A percentile compares a stretch with the other conserved stretches of the same genome.
Evolutionary conservation across 2,888 invertebrate species (phyloP).

Genomic region (Litoditis marina): DNA sequence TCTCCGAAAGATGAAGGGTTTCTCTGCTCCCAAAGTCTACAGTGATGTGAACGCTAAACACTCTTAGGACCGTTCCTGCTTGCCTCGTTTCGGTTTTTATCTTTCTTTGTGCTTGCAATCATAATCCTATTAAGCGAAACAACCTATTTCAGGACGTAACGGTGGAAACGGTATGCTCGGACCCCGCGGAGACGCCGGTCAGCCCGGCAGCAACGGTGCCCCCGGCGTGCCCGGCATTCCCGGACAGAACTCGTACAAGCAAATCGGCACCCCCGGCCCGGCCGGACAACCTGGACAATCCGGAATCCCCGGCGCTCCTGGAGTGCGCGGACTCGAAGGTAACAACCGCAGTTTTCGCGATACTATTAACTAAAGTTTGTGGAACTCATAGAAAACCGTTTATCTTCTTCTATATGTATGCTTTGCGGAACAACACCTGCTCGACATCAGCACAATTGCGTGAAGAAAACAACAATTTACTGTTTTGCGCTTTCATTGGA

Average conservation of each 20-base stretch:
- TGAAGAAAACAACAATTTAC: too few relatives aligned
- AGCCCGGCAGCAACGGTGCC: background rate
- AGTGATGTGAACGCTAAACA: background rate
- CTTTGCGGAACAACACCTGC: too few relatives aligned
- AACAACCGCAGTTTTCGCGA: too few relatives aligned
- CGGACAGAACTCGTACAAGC: background rate
- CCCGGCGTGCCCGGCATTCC: background rate
- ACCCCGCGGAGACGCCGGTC: slow-evolving; percentile 5
- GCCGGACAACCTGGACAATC: background rate
- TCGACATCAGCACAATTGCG: too few relatives aligned
- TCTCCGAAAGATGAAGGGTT: too few relatives aligned
- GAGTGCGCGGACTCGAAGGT: slow-evolving; percentile 1
- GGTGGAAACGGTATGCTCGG: slow-evolving; percentile 5
- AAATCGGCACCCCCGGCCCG: background rate
- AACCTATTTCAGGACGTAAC: slow-evolving; percentile 5
- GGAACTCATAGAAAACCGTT: too few relatives aligned
- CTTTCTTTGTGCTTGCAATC: too few relatives aligned
- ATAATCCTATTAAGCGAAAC: background rate
- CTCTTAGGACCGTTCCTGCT: background rate
- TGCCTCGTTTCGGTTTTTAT: too few relatives aligned
- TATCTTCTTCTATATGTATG: too few relatives aligned
- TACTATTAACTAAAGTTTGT: too few relatives aligned
- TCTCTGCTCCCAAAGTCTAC: too few relatives aligned
- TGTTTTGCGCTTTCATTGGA: too few relatives aligned
- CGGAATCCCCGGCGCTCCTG: slow-evolving; percentile 4